Evolutionary conservation across 2,113 vertebrate genomes (phyloP).

Genomic region (Hypomesus transpacificus): DNA sequence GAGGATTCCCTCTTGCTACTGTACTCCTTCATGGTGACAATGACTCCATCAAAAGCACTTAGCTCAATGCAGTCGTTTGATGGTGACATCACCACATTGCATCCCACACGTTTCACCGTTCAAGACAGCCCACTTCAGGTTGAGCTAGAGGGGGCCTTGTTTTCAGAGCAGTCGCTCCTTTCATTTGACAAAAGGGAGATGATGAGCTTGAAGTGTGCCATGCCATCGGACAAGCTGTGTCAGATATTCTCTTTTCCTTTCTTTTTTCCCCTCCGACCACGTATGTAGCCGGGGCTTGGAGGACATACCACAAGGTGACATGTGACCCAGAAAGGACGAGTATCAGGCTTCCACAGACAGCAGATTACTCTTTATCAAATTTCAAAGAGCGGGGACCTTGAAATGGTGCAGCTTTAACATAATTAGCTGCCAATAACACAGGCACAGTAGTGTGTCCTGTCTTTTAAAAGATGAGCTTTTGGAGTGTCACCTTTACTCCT

Average conservation of each 20-base stretch:
- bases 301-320: constrained; percentile 23
- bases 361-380: constrained; percentile 65
- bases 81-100: constrained; percentile 48
- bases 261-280: neutral
- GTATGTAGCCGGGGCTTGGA: constrained; percentile 15
- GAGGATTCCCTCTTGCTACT: constrained; percentile 33
- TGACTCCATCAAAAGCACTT: constrained; percentile 52
- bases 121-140: constrained; percentile 7
- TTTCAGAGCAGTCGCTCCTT: constrained; percentile 35
- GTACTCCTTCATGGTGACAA: constrained; percentile 34
- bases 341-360: constrained; percentile 33
- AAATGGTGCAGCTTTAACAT: constrained; percentile 69
- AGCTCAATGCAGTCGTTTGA: constrained; percentile 53
- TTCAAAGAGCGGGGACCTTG: constrained; percentile 65
- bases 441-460: constrained; percentile 25
- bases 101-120: constrained; percentile 48
- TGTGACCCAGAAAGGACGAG: constrained; percentile 55
- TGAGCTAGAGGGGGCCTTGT: too few relatives aligned
- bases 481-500: constrained; percentile 49
- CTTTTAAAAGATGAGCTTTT: constrained; percentile 34
- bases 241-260: constrained; percentile 17
- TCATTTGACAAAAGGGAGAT: constrained; percentile 18
- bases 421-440: constrained; percentile 67
- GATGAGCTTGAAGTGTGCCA: neutral
- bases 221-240: neutral